Conservation (phyloP, 2,888 invertebrate genomes). For the Protula sp. region DNA sequence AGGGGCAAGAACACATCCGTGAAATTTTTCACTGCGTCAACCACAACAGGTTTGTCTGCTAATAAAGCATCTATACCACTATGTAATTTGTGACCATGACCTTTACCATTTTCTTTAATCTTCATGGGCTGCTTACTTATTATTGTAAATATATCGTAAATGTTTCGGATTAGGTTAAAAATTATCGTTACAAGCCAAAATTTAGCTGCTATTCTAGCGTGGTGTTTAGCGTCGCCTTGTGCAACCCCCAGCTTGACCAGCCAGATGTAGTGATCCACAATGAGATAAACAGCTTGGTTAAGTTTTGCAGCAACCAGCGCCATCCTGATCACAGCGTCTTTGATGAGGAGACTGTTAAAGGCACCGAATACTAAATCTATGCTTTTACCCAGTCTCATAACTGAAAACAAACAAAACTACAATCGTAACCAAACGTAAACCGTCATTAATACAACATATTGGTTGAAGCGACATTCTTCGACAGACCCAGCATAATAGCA, state of each 20-base stretch:
- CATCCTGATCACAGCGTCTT: constrained; percentile 66
- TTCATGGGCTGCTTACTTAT: constrained; percentile 12
- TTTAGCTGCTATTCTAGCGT: constrained; percentile 61
- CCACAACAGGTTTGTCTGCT: constrained; percentile 57
- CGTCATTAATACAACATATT: no score
- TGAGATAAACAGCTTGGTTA: constrained; percentile 70
- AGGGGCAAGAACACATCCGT: constrained; percentile 85
- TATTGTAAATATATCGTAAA: constrained; percentile 63
- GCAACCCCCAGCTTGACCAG: constrained; percentile 58
- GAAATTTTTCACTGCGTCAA: constrained; percentile 78
- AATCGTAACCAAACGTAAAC: no score
- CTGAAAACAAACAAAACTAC: constrained; percentile 61
- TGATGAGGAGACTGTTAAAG: constrained; percentile 67
- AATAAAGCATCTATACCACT: constrained; percentile 24
- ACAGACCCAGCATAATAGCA: no score
- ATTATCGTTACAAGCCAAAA: constrained; percentile 81
- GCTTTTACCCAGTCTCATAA: constrained; percentile 78
- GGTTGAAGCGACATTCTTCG: no score
- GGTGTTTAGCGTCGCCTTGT: constrained; percentile 67
- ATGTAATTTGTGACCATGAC: no score
- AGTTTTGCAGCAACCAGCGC: constrained; percentile 75
- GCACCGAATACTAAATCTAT: constrained; percentile 74
- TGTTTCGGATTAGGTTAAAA: constrained; percentile 73
- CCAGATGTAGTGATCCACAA: constrained; percentile 85
- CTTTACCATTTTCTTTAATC: neutral